Conservation (phyloP, 1,140 invertebrate species). For the Zophobas morio region DNA sequence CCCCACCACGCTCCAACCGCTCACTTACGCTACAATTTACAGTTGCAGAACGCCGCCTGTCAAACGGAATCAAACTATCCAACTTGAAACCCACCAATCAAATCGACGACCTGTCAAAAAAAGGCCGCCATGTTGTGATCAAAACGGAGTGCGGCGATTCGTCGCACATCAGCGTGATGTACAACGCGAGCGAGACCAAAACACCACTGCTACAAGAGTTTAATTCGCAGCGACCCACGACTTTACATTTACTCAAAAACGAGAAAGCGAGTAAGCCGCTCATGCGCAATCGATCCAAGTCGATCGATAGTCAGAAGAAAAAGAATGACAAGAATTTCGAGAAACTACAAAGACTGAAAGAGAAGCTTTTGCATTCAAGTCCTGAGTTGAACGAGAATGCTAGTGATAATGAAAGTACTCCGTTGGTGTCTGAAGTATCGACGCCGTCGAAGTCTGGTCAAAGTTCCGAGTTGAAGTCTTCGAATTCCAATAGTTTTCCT, state of each 20-base stretch:
- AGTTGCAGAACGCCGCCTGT: slow-evolving; percentile 43
- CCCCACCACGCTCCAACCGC: too few relatives aligned
- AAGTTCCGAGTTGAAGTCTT: slow-evolving; percentile 59
- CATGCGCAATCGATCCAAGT: slow-evolving; percentile 61
- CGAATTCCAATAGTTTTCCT: slow-evolving; percentile 60
- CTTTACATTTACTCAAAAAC: slow-evolving; percentile 55
- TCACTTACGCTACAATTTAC: not conserved
- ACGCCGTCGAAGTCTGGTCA: slow-evolving; percentile 61
- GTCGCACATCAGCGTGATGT: slow-evolving; percentile 55
- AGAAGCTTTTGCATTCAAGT: slow-evolving; percentile 66
- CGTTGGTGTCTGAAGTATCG: slow-evolving; percentile 66
- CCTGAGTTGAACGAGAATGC: slow-evolving; percentile 62
- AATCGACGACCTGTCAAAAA: slow-evolving; percentile 44
- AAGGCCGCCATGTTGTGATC: slow-evolving; percentile 62
- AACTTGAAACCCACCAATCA: slow-evolving; percentile 54
- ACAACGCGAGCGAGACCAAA: slow-evolving; percentile 51
- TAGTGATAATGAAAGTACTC: slow-evolving; percentile 68
- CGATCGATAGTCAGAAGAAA: slow-evolving; percentile 62
- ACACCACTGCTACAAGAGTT: slow-evolving; percentile 49
- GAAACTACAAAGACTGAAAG: slow-evolving; percentile 67
- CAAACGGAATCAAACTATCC: slow-evolving; percentile 57
- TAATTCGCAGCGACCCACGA: slow-evolving; percentile 57
- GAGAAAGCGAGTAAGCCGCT: slow-evolving; percentile 50
- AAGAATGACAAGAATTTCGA: slow-evolving; percentile 60
- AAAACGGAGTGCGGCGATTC: slow-evolving; percentile 56